phyloP scores from a whole-genome alignment of 2,797 vertebrate genomes.

The Lithobates pipiens region DNA sequence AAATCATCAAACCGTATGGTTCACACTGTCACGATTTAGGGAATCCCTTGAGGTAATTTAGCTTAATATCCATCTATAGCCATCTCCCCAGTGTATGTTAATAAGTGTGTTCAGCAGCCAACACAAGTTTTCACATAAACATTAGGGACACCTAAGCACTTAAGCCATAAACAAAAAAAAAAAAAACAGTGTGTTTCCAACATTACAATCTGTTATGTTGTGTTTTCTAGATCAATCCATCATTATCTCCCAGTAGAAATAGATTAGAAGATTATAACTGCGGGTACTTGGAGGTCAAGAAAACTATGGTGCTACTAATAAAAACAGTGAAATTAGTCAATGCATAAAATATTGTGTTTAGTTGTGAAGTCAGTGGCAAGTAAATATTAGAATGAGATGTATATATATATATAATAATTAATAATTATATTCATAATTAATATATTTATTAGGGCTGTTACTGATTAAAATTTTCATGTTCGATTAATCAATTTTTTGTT shows the following conservation, averaged over 20 bases:
- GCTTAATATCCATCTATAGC: conserved; percentile 15
- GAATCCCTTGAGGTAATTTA: conserved; percentile 46
- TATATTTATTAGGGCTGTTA: too few species aligned
- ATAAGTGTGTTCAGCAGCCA: conserved; percentile 19
- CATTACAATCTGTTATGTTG: conserved; percentile 7
- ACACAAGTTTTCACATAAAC: conserved; percentile 5
- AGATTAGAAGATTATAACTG: background rate
- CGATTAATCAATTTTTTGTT: too few species aligned
- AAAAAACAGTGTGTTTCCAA: conserved; percentile 1
- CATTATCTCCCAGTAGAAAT: background rate
- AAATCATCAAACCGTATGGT: conserved; percentile 38
- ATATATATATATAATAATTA: background rate
- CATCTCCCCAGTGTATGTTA: conserved; percentile 19
- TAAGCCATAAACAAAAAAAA: conserved; percentile 3
- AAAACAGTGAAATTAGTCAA: background rate
- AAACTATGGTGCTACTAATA: background rate
- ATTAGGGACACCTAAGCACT: background rate
- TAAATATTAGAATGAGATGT: background rate
- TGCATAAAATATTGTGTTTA: background rate
- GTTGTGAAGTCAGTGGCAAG: background rate
- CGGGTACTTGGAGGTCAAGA: background rate
- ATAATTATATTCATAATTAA: too few species aligned
- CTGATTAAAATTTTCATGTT: too few species aligned
- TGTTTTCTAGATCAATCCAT: conserved; percentile 8
- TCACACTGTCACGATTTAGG: conserved; percentile 38